These are phyloP conservation scores for Hydrocynus forskahlii DNA, from an alignment of 2,797 vertebrate species.

Conservation along the genomic window DNA sequence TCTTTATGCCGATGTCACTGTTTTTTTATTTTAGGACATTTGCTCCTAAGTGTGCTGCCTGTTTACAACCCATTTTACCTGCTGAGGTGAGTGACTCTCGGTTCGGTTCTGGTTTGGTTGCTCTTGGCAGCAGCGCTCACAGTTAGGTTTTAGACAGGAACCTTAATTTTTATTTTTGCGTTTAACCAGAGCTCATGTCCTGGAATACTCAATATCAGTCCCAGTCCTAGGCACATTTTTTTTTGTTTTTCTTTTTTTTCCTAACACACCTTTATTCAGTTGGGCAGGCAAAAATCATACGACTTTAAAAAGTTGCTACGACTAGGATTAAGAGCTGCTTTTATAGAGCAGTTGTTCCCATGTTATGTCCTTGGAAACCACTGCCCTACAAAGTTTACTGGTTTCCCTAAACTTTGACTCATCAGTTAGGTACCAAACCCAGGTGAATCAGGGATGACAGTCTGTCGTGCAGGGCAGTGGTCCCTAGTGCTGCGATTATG, in stretches of 20 bases:
- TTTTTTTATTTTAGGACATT: conserved; percentile 79
- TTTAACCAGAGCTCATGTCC: not conserved
- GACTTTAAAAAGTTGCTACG: not conserved
- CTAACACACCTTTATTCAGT: too few species aligned
- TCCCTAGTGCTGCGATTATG: not conserved
- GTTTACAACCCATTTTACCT: conserved; percentile 87
- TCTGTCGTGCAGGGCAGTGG: not conserved
- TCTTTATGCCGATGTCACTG: not conserved
- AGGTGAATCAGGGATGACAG: conserved; percentile 8
- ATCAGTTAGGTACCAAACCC: not conserved
- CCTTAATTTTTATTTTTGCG: not conserved
- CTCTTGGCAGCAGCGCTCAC: not conserved
- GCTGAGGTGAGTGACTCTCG: conserved; percentile 78
- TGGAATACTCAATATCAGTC: not conserved
- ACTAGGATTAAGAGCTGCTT: not conserved
- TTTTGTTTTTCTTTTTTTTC: too few species aligned
- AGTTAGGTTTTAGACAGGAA: not conserved
- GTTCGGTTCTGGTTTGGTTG: not conserved
- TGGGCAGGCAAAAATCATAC: too few species aligned
- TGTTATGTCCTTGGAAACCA: not conserved
- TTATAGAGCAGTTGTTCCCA: not conserved
- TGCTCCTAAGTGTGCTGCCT: conserved; percentile 88
- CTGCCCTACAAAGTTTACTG: not conserved
- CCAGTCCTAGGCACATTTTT: not conserved
- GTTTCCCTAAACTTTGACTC: not conserved